Base-by-base conservation (phyloP, 2,797 vertebrate genomes). In the Leuciscus waleckii region DNA sequence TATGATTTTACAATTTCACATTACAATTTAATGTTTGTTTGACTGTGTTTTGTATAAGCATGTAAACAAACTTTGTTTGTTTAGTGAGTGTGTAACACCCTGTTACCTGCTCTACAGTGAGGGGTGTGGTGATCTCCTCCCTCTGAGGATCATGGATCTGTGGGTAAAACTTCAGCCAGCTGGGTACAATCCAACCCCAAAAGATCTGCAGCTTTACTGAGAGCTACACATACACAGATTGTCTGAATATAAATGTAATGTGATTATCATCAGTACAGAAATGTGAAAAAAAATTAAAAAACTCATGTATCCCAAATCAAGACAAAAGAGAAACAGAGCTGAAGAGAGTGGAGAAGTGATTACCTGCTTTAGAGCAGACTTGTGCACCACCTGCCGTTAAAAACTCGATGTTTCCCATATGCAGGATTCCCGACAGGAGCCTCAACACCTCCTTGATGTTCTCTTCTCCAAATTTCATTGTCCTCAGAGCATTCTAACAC, bases 51-150 rank as follows among this genome's bases (percentile, higher is more conserved):
- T 14, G 43, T 46, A 1, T 46, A 46, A 46, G 11, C 2, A 11
- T 46, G 39, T 41, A 41, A 10, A 41, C 39, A 41, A 10, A 41
- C 39, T 10, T 43, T 43, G 41, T 11, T 43, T 43, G 41, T 43
- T 13, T 43, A 43, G 41, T 43, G 46, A 46, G 46, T 46, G 46
- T 46, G 46, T 74, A 51, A 74, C 71, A 51, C 26, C 26, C 16
- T 51, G 29, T 51, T 92, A 98, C 98, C 97, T 99, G 98, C 8
- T 99, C 97, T 77, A 98, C 93, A 0, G 93, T 98, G 82, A 99
- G 98, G 21, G 98, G 98, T 0, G 98, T 99, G 90, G 95, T 96
- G 93, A 99, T 99, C 95, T 98, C 97, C 92, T 99, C 98, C 98
- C 98, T 92, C 98, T 93, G 92, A 99, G 97, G 94, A 99, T 98